Base-by-base conservation (phyloP, 35 echinoderm and acorn worm genomes). In the Heliocidaris erythrogramma region DNA sequence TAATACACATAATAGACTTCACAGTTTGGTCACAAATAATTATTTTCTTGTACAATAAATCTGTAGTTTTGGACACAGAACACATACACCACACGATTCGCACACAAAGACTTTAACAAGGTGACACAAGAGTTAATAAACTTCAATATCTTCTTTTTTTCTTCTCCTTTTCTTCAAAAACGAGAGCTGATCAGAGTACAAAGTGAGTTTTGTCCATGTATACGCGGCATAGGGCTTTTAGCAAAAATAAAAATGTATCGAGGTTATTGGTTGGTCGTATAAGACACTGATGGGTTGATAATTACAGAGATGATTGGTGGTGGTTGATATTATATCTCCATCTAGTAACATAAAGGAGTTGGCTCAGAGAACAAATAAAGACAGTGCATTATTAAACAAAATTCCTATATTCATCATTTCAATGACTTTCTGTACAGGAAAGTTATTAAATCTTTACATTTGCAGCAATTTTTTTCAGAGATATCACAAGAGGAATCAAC, bases 11-110 rank as follows among this genome's bases (percentile, higher is more conserved):
- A 92, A 59, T 92, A 92, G 48, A 92, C 91, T 53, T 59, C 91
- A 92, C 91, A 92, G 47, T 56, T 92, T 92, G 91, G 91, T 92
- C 91, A 92, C 91, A 92, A 92, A 92, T 92, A 92, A 92, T 92
- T 59, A 78, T 78, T 78, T 78, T 89, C 48, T 92, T 48, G 48
- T 92, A 92, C 91, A 92, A 92, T 92, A 92, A 59, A 92, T 92
- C 91, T 92, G 91, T 59, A 49, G 31, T 92, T 30, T 92, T 59
- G 91, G 91, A 92, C 91, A 92, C 49, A 92, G 17, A 92, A 92
- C 91, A 92, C 91, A 92, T 92, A 92, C 91, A 92, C 91, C 91
- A 92, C 91, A 92, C 91, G 18, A 52, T 92, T 92, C 91, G 91
- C 91, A 92, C 91, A 92, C 91, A 91, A 91, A 92, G 91, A 92